Conservation (phyloP, 2,888 invertebrate genomes). For the Piscicola geometra region DNA sequence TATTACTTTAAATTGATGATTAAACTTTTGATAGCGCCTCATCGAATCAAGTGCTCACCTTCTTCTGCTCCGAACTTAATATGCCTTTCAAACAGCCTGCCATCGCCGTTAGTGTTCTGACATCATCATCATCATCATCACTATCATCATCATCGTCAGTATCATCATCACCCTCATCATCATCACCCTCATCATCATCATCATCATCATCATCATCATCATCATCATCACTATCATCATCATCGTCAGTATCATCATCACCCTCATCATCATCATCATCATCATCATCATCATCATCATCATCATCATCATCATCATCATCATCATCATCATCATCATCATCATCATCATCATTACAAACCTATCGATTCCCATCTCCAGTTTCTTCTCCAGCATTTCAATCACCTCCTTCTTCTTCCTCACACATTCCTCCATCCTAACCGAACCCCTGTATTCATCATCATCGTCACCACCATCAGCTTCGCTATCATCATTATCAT, state of each 20-base stretch:
- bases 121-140: background rate
- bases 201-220: slow-evolving; percentile 82
- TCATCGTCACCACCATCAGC: too few relatives aligned
- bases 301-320: background rate
- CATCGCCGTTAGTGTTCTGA: slow-evolving; percentile 74
- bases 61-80: slow-evolving; percentile 86
- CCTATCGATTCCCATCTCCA: slow-evolving; percentile 65
- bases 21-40: background rate
- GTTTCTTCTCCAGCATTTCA: slow-evolving; percentile 78
- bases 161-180: slow-evolving; percentile 80
- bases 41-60: slow-evolving; percentile 63
- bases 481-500: too few relatives aligned
- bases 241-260: too few relatives aligned
- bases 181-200: slow-evolving; percentile 72
- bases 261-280: too few relatives aligned
- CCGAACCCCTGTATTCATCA: slow-evolving; percentile 63
- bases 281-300: background rate
- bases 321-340: background rate
- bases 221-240: slow-evolving; percentile 63
- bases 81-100: slow-evolving; percentile 85
- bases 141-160: slow-evolving; percentile 48
- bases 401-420: slow-evolving; percentile 78
- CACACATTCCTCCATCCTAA: slow-evolving; percentile 80
- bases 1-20: too few relatives aligned
- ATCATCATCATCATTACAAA: background rate